Percentiles rank a stretch among this genome's conserved stretches.
Evolutionary conservation across 2,797 vertebrate genomes (phyloP).

Genomic region (Microctenopoma stevenorrisi): DNA sequence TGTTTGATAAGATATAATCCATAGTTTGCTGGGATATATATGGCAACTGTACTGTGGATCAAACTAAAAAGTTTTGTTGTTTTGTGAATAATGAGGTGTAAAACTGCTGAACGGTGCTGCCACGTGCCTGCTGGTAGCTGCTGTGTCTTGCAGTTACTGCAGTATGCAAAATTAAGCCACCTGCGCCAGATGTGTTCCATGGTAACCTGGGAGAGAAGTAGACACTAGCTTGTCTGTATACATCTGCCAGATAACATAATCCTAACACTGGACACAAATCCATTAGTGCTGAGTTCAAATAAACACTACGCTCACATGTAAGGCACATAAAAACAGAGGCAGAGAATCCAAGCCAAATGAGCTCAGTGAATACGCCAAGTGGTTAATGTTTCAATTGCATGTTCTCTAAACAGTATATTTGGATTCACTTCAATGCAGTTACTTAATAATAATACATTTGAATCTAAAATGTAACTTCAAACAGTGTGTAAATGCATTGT

Average conservation of each 20-base stretch:
- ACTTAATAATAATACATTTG: not conserved
- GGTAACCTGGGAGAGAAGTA: constrained; percentile 41
- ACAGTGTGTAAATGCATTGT: not conserved
- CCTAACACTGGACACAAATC: constrained; percentile 48
- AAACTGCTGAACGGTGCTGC: constrained; percentile 48
- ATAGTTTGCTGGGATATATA: constrained; percentile 9
- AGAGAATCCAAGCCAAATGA: constrained; percentile 18
- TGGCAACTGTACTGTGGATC: constrained; percentile 16
- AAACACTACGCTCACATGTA: constrained; percentile 20
- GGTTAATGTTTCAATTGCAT: constrained; percentile 72
- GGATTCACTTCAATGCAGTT: constrained; percentile 12
- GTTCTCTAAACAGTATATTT: constrained; percentile 18
- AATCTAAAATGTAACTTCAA: not conserved
- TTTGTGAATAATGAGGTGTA: constrained; percentile 27
- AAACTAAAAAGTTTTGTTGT: not conserved
- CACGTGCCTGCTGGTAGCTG: constrained; percentile 21
- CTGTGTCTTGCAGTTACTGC: constrained; percentile 22
- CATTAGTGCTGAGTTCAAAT: constrained; percentile 48
- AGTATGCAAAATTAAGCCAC: constrained; percentile 52
- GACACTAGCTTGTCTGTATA: constrained; percentile 10
- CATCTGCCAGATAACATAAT: constrained; percentile 41
- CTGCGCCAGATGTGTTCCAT: constrained; percentile 46
- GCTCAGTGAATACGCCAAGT: constrained; percentile 52
- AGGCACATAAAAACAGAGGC: constrained; percentile 20
- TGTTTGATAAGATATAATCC: constrained; percentile 1